Evolutionary conservation across 2,113 vertebrate species (phyloP), one percentile per base, ranked within the genome.

Genomic region (Anser brachyrhynchus): DNA sequence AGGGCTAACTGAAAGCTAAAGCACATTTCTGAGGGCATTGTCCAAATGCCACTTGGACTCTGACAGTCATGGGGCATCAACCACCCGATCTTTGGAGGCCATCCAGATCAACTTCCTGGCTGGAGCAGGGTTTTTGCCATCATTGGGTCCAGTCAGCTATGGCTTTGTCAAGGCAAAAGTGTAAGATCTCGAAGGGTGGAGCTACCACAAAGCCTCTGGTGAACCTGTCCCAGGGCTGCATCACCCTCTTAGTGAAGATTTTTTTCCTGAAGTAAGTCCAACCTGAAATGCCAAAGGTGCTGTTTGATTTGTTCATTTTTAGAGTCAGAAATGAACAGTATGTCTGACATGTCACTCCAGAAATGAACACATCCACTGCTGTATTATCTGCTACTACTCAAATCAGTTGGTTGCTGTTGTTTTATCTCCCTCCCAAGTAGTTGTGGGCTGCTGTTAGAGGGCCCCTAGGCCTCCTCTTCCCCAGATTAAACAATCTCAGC

Each of bases 141-240:
- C 11, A n/a, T 23, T 28, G 46, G 55, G 95, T 96, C 64, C 4
- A 5, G 76, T 91, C 95, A 96, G 91, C 84, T 93, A 76, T 49
- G 44, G 51, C 69, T 95, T 86, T 95, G 89, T 95, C 95, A 95
- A 93, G 93, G 89, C 84, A 84, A 86, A 23, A 15, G 35, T 78
- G 41, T 64, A 62, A 89, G 87, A 93, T 76, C 84, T 93, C 91
- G 89, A 89, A 89, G 64, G 76, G 90, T 5, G 64, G 73, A 92
- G 76, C 39, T 57, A 73, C 20, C 44, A 76, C 33, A 80, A 20
- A 0, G 0, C 6, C 15, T 77, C 39, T 76, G 39, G 25, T 88
- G 70, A 74, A 26, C 33, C 55, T 89, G 33, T 41, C 59, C n/a
- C 14, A 66, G 49, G 44, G 22, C 51, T 49, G 20, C 26, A 84